These are phyloP conservation scores for Deilephila porcellus DNA, from an alignment of 2,888 invertebrate species.

Conservation along the genomic window DNA sequence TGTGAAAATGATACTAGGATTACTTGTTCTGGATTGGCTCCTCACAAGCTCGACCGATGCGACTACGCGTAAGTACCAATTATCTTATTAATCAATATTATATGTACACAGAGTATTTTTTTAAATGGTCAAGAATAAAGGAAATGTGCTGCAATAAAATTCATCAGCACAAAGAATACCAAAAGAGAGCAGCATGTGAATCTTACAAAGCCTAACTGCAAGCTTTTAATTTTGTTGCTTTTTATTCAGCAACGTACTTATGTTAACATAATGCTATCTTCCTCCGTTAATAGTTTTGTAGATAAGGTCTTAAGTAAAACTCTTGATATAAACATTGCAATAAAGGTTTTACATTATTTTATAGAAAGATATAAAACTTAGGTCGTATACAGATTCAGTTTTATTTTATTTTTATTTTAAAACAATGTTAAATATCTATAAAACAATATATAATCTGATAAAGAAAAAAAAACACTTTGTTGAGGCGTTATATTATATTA, in stretches of 20 bases:
- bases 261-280: not conserved
- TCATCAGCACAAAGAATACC: not conserved
- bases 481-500: too few species aligned
- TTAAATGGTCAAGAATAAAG: not conserved
- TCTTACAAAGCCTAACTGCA: not conserved
- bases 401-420: too few species aligned
- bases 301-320: not conserved
- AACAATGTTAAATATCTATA: too few species aligned
- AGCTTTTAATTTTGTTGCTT: not conserved
- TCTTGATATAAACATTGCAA: not conserved
- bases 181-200: not conserved
- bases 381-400: too few species aligned
- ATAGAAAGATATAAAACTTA: not conserved
- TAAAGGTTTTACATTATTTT: not conserved
- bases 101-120: not conserved
- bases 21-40: constrained; percentile 74
- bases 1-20: constrained; percentile 64
- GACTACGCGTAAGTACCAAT: constrained; percentile 66
- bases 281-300: not conserved
- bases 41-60: constrained; percentile 70
- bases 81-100: not conserved
- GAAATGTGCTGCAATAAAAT: not conserved
- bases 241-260: not conserved
- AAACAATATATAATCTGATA: too few species aligned
- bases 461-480: too few species aligned